Evolutionary conservation across 2,888 invertebrate genomes (phyloP), one percentile per base, ranked within the genome.

Genomic region (Allolobophora icterica): DNA sequence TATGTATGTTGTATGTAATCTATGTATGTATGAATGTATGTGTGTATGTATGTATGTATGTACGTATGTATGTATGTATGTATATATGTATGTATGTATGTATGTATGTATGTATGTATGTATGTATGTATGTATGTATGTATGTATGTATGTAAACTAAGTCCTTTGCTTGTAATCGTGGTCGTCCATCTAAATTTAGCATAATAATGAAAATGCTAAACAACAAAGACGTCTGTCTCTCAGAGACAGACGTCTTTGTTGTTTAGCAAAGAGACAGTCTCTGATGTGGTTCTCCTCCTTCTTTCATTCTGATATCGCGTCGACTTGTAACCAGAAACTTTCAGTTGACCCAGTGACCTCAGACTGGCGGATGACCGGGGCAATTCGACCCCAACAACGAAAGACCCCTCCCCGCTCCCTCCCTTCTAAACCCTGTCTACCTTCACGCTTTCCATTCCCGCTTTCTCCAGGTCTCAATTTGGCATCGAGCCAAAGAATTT

Each of bases 401-500:
- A 52, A 2, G 24, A 42, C 42, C 52, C 21, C 24, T 11, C 11
- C 21, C 52, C 52, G 24, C 24, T 24, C 24, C 24, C 52, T 71
- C 71, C 71, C 8, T n/a, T n/a, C 71, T n/a, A n/a, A n/a, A 6
- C 30, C 52, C 52, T 52, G 24, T n/a, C 71, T 71, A 8, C 71
- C 71, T 71, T 71, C 71, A n/a, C 13, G n/a, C 71, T 8, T n/a
- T 89, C 21, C 42, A 45, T 11, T 34, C 3, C 21, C 33, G 21
- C 45, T 89, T 89, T 30, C 45, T 71, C 71, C 71, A 52, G 19
- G 52, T 52, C 24, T 52, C 52, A 19, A n/a, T 71, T n/a, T 71
- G 71, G 71, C 71, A 71, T n/a, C 71, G 71, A 71, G 71, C 71
- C 71, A 71, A 71, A 30, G 30, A 71, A 71, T 71, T 71, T 71